Base-by-base conservation (phyloP, 2,797 vertebrate genomes). In the Helarctos malayanus region DNA sequence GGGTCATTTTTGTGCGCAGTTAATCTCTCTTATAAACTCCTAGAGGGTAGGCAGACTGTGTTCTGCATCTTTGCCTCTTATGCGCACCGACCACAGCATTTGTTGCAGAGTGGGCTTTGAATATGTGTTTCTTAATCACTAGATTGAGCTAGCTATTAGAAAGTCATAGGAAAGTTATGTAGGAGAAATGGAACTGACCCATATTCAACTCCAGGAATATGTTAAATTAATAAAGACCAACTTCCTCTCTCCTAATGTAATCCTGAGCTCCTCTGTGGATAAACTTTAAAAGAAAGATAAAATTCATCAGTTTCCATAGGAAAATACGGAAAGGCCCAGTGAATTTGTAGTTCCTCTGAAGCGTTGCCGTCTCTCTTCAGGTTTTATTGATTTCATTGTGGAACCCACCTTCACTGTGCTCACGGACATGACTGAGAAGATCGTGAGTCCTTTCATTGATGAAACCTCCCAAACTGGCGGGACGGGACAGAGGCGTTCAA, bases 341-440 rank as follows among this genome's bases (percentile, higher is more conserved):
- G 32, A 18, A 10, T 8, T 1, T n/a, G 35, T 27, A 15, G 4
- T 32, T 91, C 15, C 90, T 84, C 98, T 98, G 79, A 83, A 80
- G 90, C 14, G 35, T 1, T 85, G 92, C 76, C 97, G 45, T 97
- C 97, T 97, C 92, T 95, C 75, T 75, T 35, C 98, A 99, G 99
- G 99, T 97, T 99, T 99, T 97, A 99, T 99, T 81, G 99, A 99
- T 98, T 99, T 99, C 98, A 99, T 99, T 0, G 99, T 99, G 99
- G 99, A 99, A 95, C 99, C 99, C 71, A 99, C 99, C 57, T 99
- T 99, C 98, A 99, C 99, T 47, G 99, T 99, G 96, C 98, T 99
- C 98, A 99, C 99, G 0, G 99, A 99, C 97, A 99, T 99, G 99
- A 99, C 99, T 0, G 99, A 99, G 98, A 99, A 99, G 98, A 99